These are phyloP conservation scores for Halcyon leucocephala DNA, from an alignment of 2,797 vertebrate species.

Conservation along the genomic window DNA sequence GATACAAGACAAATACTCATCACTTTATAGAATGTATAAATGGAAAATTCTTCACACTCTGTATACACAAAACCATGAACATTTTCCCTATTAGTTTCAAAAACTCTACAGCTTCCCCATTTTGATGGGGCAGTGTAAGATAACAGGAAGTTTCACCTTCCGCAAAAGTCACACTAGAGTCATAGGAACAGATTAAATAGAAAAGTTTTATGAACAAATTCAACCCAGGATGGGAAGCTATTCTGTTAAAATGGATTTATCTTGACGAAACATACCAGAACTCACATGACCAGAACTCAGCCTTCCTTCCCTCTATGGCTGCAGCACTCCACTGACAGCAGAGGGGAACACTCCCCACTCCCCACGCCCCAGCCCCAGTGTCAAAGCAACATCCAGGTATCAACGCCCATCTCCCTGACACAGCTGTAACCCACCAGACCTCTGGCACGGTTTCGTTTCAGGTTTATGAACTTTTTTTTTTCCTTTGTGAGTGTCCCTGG, in stretches of 20 bases:
- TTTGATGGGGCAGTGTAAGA: background rate
- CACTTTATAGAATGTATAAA: rapidly evolving
- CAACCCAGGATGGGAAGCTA: background rate
- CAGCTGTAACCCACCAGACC: background rate
- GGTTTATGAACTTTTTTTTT: background rate
- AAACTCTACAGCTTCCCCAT: background rate
- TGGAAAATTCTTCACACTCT: rapidly evolving
- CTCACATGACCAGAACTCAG: background rate
- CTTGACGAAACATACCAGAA: background rate
- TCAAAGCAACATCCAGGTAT: too few relatives aligned
- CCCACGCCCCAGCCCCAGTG: too few relatives aligned
- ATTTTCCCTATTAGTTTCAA: background rate
- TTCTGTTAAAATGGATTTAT: background rate
- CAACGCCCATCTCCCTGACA: background rate
- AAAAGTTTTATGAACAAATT: background rate
- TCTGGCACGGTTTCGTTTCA: rapidly evolving
- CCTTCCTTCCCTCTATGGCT: too few relatives aligned
- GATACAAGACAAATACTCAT: background rate
- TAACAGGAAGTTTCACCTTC: background rate
- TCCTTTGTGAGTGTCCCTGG: rapidly evolving
- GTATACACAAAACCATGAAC: background rate
- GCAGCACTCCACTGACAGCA: background rate
- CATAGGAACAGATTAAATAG: background rate
- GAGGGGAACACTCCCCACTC: background rate
- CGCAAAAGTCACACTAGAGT: background rate